Evolutionary conservation across 2,888 invertebrate genomes (phyloP), one percentile per base, ranked within the genome.

Genomic region (Tetrapedia diversipes): DNA sequence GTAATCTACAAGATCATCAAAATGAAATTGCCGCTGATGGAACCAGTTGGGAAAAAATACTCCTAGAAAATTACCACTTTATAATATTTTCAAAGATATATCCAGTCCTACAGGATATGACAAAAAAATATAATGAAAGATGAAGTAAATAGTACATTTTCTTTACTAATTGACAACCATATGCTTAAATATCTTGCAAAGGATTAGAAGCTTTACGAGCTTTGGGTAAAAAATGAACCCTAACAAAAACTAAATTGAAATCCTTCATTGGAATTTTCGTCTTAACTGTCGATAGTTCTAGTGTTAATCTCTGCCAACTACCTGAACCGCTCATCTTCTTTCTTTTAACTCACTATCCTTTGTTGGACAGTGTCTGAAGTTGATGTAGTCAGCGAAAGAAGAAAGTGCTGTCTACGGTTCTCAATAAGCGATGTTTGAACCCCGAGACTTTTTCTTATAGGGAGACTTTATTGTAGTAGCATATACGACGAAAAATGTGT

Each of bases 1-100:
- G 6, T 32, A 32, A 59, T 22, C 45, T 47, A 39, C 19, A 6
- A 37, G 27, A 29, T 1, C 3, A 3, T 7, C 39, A 27, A 34
- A 51, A n/a, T 19, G 45, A 59, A 59, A 59, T 29, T 45, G 24
- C 63, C 7, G 16, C 4, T 39, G 63, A 57, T 34, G 49, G 56
- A 43, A 57, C 64, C 8, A 16, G 39, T 29, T 64, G 39, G 70
- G 0, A 43, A 45, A 22, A 39, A 73, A 59, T 61, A 34, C 1
- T 37, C 8, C 56, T 61, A 66, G 57, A 32, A 64, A 61, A 45
- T 0, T 19, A 56, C 57, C 66, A 27, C 2, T 61, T 53, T 34
- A 66, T 66, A 61, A 49, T 43, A 66, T 61, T 61, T 70, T 76
- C 16, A 70, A 29, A 27, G 57, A 57, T 2, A 22, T 43, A 32